Conservation (phyloP, 2,888 invertebrate genomes). For the Coleophora flavipennella region DNA sequence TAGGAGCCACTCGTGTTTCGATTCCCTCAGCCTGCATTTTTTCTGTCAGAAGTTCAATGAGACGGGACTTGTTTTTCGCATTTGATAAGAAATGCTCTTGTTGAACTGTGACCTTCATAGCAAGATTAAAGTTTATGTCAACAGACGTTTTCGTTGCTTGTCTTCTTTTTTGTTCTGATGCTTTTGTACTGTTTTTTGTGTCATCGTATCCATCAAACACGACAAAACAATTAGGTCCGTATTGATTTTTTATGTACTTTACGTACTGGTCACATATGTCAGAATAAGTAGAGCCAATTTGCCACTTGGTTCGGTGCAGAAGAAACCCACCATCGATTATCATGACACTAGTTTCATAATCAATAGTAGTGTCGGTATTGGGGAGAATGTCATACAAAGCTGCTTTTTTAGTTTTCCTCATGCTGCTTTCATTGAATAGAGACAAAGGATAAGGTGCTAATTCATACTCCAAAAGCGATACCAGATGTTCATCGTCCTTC, state of each 20-base stretch:
- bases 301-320: background rate
- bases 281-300: background rate
- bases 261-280: background rate
- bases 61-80: background rate
- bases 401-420: too few relatives aligned
- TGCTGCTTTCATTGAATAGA: slow-evolving; percentile 4
- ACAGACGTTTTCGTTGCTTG: background rate
- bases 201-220: background rate
- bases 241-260: background rate
- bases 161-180: background rate
- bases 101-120: too few relatives aligned
- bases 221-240: background rate
- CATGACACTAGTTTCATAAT: too few relatives aligned
- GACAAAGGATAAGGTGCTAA: slow-evolving; percentile 4
- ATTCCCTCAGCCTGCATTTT: too few relatives aligned
- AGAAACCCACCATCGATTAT: background rate
- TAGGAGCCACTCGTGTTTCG: too few relatives aligned
- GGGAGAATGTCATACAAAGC: slow-evolving; percentile 1
- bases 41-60: background rate
- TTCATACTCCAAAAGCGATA: too few relatives aligned
- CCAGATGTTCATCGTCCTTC: slow-evolving; percentile 1
- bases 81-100: background rate
- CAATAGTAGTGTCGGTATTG: background rate
- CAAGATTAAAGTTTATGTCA: background rate
- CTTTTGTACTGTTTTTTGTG: background rate